Percentiles rank a stretch among this genome's conserved stretches.
These are phyloP conservation scores for Mastacembelus armatus DNA, from an alignment of 2,797 vertebrate species.

Conservation along the genomic window DNA sequence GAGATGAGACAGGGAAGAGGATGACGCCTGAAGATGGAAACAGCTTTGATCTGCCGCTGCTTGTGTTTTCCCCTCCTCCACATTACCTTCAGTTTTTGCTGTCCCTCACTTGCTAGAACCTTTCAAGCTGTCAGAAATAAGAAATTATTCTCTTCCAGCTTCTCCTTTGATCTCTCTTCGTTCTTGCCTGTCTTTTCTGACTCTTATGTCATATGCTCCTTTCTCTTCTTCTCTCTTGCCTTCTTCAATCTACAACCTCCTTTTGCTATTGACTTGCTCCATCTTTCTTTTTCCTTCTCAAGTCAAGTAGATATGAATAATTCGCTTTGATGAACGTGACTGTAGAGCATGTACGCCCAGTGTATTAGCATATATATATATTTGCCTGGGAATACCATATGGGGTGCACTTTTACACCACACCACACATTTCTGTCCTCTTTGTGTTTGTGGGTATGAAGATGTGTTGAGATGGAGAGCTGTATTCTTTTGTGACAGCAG, in stretches of 20 bases:
- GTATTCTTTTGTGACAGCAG: not conserved
- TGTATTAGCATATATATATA: constrained; percentile 41
- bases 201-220: constrained; percentile 1
- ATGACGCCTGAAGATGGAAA: constrained; percentile 12
- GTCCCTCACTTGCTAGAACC: constrained; percentile 12
- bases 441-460: constrained; percentile 3
- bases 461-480: not conserved
- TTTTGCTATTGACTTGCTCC: constrained; percentile 32
- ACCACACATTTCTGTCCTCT: not conserved
- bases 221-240: constrained; percentile 28
- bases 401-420: constrained; percentile 1
- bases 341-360: constrained; percentile 50
- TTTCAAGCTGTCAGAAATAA: constrained; percentile 40
- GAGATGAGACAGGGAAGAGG: constrained; percentile 15
- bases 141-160: constrained; percentile 38
- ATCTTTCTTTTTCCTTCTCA: constrained; percentile 39
- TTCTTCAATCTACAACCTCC: constrained; percentile 33
- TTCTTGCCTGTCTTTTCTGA: constrained; percentile 22
- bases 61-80: constrained; percentile 7
- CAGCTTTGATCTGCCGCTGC: constrained; percentile 53
- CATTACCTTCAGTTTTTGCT: constrained; percentile 19
- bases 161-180: constrained; percentile 57
- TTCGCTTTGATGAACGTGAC: constrained; percentile 76
- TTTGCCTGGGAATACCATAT: constrained; percentile 29
- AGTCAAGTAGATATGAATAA: constrained; percentile 75